A percentile compares a stretch with the other conserved stretches of the same genome.
Evolutionary conservation across 2,888 invertebrate genomes (phyloP).

Genomic region (Eurois occulta): DNA sequence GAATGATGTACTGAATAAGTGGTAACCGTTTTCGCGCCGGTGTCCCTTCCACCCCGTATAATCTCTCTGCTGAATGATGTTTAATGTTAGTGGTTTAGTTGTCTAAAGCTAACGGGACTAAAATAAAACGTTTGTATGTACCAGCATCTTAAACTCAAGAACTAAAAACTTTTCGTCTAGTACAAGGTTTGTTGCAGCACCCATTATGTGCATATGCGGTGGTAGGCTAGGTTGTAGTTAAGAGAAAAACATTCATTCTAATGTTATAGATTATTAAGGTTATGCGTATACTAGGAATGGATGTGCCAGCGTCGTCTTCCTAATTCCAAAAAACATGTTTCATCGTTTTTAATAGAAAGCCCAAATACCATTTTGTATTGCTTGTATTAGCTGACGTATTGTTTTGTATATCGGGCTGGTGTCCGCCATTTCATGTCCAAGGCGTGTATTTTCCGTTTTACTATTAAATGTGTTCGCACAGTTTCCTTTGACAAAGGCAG

Average conservation of each 20-base stretch:
- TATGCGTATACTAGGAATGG: too few species aligned
- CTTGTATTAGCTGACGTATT: not conserved
- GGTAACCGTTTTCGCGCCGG: too few species aligned
- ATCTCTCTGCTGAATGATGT: conserved; percentile 7
- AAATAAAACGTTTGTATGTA: conserved; percentile 34
- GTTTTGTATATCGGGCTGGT: not conserved
- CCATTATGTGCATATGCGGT: conserved; percentile 17
- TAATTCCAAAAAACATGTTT: not conserved
- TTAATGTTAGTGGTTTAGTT: conserved; percentile 25
- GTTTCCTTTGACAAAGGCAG: not conserved
- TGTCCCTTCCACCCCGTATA: too few species aligned
- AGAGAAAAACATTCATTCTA: not conserved
- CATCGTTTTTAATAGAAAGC: not conserved
- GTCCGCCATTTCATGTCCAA: not conserved
- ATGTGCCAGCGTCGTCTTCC: not conserved
- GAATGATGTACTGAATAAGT: too few species aligned
- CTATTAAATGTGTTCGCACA: too few species aligned
- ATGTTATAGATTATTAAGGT: not conserved
- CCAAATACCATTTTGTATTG: not conserved
- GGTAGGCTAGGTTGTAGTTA: not conserved
- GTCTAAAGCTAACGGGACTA: not conserved
- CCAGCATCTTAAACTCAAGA: conserved; percentile 11
- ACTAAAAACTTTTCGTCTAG: conserved; percentile 36
- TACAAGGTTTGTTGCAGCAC: conserved; percentile 10
- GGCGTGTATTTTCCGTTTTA: not conserved